Conservation (phyloP, 2,797 vertebrate genomes). For the Australoheros facetus region DNA sequence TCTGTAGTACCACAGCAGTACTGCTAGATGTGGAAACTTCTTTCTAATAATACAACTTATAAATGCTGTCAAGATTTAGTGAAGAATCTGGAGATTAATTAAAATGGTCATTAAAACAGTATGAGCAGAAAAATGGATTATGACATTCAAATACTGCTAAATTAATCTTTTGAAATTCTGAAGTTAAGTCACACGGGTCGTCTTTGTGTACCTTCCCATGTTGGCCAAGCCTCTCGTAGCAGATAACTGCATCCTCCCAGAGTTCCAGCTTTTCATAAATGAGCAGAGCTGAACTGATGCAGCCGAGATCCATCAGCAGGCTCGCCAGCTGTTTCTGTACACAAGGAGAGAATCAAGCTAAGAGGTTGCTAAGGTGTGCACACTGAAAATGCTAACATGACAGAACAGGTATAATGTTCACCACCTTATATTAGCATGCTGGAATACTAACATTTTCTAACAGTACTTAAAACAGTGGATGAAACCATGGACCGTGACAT, state of each 20-base stretch:
- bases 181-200: neutral
- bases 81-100: neutral
- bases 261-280: slow-evolving; percentile 92
- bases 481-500: neutral
- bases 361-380: neutral
- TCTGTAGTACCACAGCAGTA: too few species aligned
- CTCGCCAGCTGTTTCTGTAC: slow-evolving; percentile 89
- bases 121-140: neutral
- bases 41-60: neutral
- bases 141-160: too few species aligned
- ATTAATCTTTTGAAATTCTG: neutral
- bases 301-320: slow-evolving; percentile 91
- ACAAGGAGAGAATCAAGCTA: neutral
- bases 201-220: slow-evolving; percentile 89
- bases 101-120: neutral
- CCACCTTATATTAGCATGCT: neutral
- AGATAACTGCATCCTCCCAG: slow-evolving; percentile 95
- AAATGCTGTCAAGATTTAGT: neutral
- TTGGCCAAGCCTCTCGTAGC: slow-evolving; percentile 91
- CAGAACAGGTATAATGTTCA: neutral
- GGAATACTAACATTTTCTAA: neutral
- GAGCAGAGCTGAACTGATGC: slow-evolving; percentile 90
- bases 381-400: neutral
- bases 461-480: neutral
- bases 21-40: neutral